Evolutionary conservation across 92 coral and sea anemone species (phyloP).

Genomic region (Pocillopora meandrina): DNA sequence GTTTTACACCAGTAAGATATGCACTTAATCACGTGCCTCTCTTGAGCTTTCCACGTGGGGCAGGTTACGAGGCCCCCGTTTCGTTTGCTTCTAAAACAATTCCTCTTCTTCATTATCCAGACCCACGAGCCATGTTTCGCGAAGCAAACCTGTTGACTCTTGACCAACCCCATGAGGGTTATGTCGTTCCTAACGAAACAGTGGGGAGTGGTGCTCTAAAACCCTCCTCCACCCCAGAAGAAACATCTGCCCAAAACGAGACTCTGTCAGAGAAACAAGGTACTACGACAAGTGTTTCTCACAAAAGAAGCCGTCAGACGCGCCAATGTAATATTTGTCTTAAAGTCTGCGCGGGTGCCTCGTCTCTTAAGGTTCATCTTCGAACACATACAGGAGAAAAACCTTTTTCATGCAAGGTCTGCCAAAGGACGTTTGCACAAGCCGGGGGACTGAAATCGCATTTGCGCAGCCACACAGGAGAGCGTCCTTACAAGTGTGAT

Average conservation of each 20-base stretch:
- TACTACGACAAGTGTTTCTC: background rate
- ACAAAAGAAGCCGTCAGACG: background rate
- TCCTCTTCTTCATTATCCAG: conserved; percentile 54
- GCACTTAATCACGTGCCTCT: background rate
- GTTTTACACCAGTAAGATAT: conserved; percentile 2
- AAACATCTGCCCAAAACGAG: background rate
- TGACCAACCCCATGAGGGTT: background rate
- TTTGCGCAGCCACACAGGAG: conserved; percentile 71
- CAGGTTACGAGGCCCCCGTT: conserved; percentile 13
- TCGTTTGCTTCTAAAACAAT: conserved; percentile 9
- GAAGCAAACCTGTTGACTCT: conserved; percentile 61
- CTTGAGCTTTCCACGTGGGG: background rate
- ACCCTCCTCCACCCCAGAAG: background rate
- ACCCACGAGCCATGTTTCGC: conserved; percentile 62
- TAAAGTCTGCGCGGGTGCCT: conserved; percentile 47
- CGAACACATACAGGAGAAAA: conserved; percentile 72
- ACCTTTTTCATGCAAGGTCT: conserved; percentile 55
- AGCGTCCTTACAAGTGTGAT: conserved; percentile 72
- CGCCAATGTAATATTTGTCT: conserved; percentile 22
- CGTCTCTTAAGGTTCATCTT: conserved; percentile 68
- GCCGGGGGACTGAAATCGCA: conserved; percentile 70
- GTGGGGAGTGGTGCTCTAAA: background rate
- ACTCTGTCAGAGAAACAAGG: background rate
- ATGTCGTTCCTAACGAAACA: background rate
- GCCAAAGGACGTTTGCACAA: conserved; percentile 65